Conservation (phyloP, 2,888 invertebrate species). For the Euspilapteryx auroguttella region DNA sequence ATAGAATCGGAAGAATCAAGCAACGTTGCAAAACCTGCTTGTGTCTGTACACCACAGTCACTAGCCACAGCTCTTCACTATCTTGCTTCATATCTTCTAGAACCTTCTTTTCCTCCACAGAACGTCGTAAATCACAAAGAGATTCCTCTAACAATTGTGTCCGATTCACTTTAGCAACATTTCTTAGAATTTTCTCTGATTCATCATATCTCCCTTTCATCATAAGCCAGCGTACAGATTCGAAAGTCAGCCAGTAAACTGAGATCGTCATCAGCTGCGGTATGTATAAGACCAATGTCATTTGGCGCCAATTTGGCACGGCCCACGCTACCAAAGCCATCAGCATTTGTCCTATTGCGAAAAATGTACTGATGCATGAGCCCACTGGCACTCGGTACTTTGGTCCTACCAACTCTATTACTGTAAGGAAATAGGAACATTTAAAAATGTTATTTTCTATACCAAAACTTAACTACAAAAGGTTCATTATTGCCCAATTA, state of each 20-base stretch:
- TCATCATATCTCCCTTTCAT: slow-evolving; percentile 69
- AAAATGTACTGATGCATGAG: slow-evolving; percentile 71
- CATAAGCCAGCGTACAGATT: slow-evolving; percentile 78
- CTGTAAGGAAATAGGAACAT: too few relatives aligned
- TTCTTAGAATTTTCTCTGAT: slow-evolving; percentile 64
- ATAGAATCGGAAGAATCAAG: slow-evolving; percentile 52
- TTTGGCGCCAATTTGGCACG: slow-evolving; percentile 68
- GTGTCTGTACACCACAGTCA: slow-evolving; percentile 12
- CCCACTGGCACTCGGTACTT: slow-evolving; percentile 73
- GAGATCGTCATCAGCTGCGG: slow-evolving; percentile 70
- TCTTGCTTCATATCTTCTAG: too few relatives aligned
- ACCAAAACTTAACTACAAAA: too few relatives aligned
- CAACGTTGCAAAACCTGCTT: slow-evolving; percentile 22
- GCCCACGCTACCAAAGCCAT: slow-evolving; percentile 72
- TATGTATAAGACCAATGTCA: slow-evolving; percentile 69
- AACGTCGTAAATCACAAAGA: slow-evolving; percentile 32
- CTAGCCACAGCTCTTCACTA: slow-evolving; percentile 28
- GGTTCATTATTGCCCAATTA: too few relatives aligned
- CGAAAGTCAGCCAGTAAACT: slow-evolving; percentile 73
- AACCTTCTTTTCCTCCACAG: slow-evolving; percentile 29
- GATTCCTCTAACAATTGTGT: slow-evolving; percentile 56
- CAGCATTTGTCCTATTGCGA: slow-evolving; percentile 74
- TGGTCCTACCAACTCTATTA: slow-evolving; percentile 78
- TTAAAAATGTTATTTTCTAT: too few relatives aligned
- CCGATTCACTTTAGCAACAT: slow-evolving; percentile 65